Evolutionary conservation across 1,140 invertebrate species (phyloP).

Genomic region (Hylaeus volcanicus): DNA sequence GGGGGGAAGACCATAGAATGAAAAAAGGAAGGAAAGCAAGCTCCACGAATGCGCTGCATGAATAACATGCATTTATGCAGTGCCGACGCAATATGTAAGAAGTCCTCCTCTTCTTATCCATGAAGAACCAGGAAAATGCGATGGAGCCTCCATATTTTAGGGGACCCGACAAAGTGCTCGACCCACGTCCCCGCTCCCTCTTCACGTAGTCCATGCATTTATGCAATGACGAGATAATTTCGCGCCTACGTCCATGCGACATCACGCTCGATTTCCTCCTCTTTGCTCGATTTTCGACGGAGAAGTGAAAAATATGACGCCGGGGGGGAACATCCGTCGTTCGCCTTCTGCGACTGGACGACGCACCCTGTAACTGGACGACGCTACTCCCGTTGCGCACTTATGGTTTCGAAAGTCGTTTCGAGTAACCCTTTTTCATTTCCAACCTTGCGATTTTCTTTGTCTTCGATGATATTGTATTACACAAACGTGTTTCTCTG

Average conservation of each 20-base stretch:
- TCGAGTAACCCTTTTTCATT: background rate
- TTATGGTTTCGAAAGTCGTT: background rate
- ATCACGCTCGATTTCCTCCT: conserved; percentile 68
- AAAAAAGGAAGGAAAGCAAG: conserved; percentile 43
- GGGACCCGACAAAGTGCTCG: conserved; percentile 70
- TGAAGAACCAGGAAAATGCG: conserved; percentile 63
- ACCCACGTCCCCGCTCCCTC: conserved; percentile 52
- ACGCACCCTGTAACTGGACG: too few species aligned
- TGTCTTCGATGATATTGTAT: too few species aligned
- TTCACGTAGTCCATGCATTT: conserved; percentile 67
- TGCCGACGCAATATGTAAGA: conserved; percentile 71
- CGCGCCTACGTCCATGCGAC: conserved; percentile 62
- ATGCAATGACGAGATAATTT: conserved; percentile 74
- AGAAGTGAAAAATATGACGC: conserved; percentile 34
- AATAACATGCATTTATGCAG: conserved; percentile 73
- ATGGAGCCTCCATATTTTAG: conserved; percentile 70
- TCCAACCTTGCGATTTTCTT: background rate
- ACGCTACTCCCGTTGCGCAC: background rate
- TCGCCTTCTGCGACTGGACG: background rate
- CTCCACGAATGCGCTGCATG: conserved; percentile 64
- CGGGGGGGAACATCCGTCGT: background rate
- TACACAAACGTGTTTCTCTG: too few species aligned
- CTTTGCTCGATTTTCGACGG: conserved; percentile 34
- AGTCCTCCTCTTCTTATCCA: conserved; percentile 66
- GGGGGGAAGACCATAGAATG: background rate